Percentiles rank a stretch among this genome's conserved stretches.
Conservation (phyloP, 2,113 vertebrate species). For the Pteropus alecto region DNA sequence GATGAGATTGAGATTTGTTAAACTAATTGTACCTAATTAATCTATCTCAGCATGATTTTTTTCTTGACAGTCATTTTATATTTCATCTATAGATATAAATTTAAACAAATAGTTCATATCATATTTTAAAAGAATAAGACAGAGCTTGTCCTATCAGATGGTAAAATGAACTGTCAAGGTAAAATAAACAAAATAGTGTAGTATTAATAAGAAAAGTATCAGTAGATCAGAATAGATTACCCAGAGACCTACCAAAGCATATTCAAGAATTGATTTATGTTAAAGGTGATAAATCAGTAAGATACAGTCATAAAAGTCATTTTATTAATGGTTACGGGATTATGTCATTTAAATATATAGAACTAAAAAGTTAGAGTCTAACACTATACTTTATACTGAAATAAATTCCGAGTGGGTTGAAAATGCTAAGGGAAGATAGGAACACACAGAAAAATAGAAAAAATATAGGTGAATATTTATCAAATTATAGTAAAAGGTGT, state of each 20-base stretch:
- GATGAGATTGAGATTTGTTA: neutral
- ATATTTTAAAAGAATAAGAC: neutral
- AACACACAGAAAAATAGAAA: neutral
- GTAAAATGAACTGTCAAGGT: neutral
- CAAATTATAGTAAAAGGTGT: neutral
- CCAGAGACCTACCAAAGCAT: neutral
- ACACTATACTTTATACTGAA: neutral
- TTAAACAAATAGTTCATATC: neutral
- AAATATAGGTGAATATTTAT: neutral
- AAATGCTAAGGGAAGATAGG: neutral
- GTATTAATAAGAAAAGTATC: neutral
- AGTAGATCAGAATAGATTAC: neutral
- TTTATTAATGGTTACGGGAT: neutral
- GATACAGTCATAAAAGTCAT: neutral
- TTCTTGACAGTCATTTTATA: neutral
- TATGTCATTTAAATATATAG: neutral
- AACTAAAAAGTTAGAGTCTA: neutral
- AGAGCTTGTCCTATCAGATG: neutral
- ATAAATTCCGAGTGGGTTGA: neutral
- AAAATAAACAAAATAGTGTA: neutral
- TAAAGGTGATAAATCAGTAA: neutral
- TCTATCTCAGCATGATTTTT: neutral
- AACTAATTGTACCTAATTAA: neutral
- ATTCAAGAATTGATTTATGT: neutral
- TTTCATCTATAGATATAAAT: neutral